Conservation (phyloP, 2,888 invertebrate genomes). For the Tortricodes alternella region DNA sequence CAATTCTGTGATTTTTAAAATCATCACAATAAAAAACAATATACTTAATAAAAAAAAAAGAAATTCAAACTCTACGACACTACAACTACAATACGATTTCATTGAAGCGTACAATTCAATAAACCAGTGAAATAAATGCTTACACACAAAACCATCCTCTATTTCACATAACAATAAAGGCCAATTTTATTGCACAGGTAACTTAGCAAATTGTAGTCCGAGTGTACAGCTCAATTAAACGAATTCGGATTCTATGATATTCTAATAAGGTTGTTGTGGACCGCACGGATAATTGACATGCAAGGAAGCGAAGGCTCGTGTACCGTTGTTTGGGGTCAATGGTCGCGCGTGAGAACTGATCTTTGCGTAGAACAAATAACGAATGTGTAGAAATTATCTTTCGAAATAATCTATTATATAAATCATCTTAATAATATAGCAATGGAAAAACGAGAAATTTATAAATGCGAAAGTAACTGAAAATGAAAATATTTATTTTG, state of each 20-base stretch:
- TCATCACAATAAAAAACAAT: slow-evolving; percentile 5
- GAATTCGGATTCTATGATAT: slow-evolving; percentile 1
- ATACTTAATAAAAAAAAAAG: neutral
- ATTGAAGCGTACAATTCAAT: neutral
- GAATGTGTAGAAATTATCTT: slow-evolving; percentile 18
- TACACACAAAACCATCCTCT: neutral
- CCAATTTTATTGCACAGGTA: neutral
- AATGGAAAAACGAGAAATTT: too few relatives aligned
- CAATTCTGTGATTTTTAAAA: too few relatives aligned
- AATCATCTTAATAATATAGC: too few relatives aligned
- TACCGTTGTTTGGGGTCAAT: slow-evolving; percentile 64
- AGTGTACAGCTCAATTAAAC: neutral
- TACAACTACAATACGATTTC: neutral
- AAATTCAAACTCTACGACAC: neutral
- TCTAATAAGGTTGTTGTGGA: slow-evolving; percentile 2
- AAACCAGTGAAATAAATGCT: neutral
- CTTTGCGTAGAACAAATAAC: slow-evolving; percentile 39
- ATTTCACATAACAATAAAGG: neutral
- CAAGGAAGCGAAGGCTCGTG: slow-evolving; percentile 55
- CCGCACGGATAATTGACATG: slow-evolving; percentile 12
- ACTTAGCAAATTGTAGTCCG: neutral
- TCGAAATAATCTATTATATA: too few relatives aligned
- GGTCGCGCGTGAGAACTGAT: slow-evolving; percentile 60
- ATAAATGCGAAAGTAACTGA: too few relatives aligned
- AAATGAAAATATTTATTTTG: too few relatives aligned